Evolutionary conservation across 2,888 invertebrate genomes (phyloP).

Genomic region (Seira musarum): DNA sequence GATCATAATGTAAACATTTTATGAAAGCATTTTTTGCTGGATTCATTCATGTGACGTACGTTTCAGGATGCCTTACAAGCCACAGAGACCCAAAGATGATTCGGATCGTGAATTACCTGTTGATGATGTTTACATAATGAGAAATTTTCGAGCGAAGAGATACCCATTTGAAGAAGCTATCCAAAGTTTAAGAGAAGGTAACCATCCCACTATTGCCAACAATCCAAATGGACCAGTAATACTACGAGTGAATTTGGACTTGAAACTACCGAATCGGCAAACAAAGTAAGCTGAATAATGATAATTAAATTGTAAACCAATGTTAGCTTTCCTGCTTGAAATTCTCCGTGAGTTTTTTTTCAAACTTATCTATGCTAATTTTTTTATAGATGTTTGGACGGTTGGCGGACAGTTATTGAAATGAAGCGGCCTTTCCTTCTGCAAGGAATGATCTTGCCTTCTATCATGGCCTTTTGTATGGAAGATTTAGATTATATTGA

Average conservation of each 20-base stretch:
- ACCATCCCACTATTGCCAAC: conserved; percentile 85
- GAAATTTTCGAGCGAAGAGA: conserved; percentile 76
- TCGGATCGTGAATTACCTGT: conserved; percentile 75
- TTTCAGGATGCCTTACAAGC: conserved; percentile 61
- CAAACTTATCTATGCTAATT: too few relatives aligned
- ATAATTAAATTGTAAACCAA: too few relatives aligned
- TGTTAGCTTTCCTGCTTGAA: too few relatives aligned
- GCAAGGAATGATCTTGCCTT: too few relatives aligned
- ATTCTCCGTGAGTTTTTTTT: too few relatives aligned
- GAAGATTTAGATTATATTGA: conserved; percentile 75
- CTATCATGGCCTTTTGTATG: conserved; percentile 84
- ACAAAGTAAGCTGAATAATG: conserved; percentile 62
- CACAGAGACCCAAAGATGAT: conserved; percentile 74
- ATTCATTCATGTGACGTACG: too few relatives aligned
- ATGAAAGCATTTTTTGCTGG: too few relatives aligned
- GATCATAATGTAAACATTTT: too few relatives aligned
- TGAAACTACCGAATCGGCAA: conserved; percentile 75
- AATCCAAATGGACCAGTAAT: conserved; percentile 81
- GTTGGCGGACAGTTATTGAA: conserved; percentile 79
- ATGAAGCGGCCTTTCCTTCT: conserved; percentile 76
- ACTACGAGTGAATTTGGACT: conserved; percentile 84
- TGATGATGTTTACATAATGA: conserved; percentile 79
- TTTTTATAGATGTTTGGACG: conserved; percentile 81
- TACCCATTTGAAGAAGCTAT: conserved; percentile 85
- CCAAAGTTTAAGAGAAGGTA: conserved; percentile 83